Evolutionary conservation across 1,140 invertebrate genomes (phyloP), one percentile per base, ranked within the genome.

Genomic region (Pristionchus pacificus): DNA sequence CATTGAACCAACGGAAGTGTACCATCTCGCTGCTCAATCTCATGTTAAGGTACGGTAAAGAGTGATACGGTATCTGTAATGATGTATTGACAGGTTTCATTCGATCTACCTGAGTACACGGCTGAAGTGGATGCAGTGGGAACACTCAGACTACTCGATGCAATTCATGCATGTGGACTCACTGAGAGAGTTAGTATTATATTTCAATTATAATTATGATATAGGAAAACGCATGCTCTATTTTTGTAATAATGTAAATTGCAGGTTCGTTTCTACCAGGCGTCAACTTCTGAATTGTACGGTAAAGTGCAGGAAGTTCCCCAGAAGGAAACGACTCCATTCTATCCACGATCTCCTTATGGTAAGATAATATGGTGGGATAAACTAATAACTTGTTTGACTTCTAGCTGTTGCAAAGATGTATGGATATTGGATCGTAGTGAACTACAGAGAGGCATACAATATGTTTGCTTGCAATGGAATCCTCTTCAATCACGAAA

Each of bases 331-430:
- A 95, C 91, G 57, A 99, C 97, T 2, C 95, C 95, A 2, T 99
- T 99, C 85, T 98, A 98, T 87, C 97, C 97, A 3, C 87, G 95
- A 81, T 98, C 95, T n/a, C 97, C 97, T 14, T 99, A 99, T 88
- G 97, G 95, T 97, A 88, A 77, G 79, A 33, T 2, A 38, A 25
- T 73, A 14, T 13, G 25, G 25, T 55, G 29, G 10, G n/a, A 77
- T 57, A 14, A 24, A 63, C 58, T 2, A 30, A 61, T 0, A 29
- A 33, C 62, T 1, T 15, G 25, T 24, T 70, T 3, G 13, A 24
- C 31, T 55, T 80, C 60, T 81, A 98, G 95, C 94, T 64, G 95
- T 93, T 80, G 95, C 97, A 1, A 99, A 99, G 86, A 87, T 98
- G 66, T 99, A 97, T 84, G 96, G 91, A 1, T 99, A 93, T 82